phyloP scores from a whole-genome alignment of 2,888 invertebrate genomes.

The Drosophila aldrichi region DNA sequence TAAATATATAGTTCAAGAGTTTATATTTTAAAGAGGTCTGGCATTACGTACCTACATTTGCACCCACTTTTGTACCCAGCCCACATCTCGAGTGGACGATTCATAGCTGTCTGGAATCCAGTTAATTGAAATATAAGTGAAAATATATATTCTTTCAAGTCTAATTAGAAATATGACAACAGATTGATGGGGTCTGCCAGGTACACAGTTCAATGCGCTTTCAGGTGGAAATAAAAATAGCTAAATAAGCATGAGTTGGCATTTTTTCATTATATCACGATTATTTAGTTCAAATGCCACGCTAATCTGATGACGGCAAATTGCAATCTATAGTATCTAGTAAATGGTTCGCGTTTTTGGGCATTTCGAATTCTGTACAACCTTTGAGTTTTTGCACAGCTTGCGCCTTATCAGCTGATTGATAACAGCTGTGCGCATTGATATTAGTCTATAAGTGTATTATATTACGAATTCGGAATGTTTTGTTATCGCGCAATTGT shows the following conservation, averaged over 20 bases:
- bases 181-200: background rate
- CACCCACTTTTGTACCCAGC: background rate
- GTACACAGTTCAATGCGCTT: constrained; percentile 34
- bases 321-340: background rate
- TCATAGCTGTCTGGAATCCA: background rate
- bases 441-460: constrained; percentile 1
- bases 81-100: too few relatives aligned
- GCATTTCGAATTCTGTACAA: background rate
- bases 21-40: background rate
- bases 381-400: background rate
- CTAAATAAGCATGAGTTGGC: constrained; percentile 38
- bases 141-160: background rate
- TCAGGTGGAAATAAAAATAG: constrained; percentile 20
- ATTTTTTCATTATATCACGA: background rate
- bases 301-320: constrained; percentile 1
- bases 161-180: background rate
- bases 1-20: background rate
- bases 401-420: constrained; percentile 28
- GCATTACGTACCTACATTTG: background rate
- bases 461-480: background rate
- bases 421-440: constrained; percentile 18
- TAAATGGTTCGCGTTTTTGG: background rate
- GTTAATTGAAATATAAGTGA: background rate
- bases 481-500: background rate
- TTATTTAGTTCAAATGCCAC: constrained; percentile 4